A percentile compares a stretch with the other conserved stretches of the same genome.
Conservation (phyloP, 2,113 vertebrate species). For the Gambusia affinis region DNA sequence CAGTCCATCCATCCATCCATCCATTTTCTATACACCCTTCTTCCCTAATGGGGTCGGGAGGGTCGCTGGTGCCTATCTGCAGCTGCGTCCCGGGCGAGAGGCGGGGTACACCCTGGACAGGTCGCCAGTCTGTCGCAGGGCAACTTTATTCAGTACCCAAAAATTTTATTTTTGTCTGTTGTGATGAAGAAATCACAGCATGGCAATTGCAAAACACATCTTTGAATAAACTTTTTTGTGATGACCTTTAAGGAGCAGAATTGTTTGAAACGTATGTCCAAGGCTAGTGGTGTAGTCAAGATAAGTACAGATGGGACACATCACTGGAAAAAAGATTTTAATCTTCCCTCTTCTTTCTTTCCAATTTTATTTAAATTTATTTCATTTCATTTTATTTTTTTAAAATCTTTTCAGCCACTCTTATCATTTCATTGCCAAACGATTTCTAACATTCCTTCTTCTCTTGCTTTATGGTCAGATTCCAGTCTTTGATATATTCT, state of each 20-base stretch:
- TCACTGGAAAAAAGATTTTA: conserved; percentile 48
- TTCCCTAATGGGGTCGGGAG: too few species aligned
- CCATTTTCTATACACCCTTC: too few species aligned
- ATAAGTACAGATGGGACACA: conserved; percentile 49
- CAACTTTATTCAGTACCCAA: not conserved
- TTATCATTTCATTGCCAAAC: conserved; percentile 71
- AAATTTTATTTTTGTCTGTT: too few species aligned
- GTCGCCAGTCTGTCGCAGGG: too few species aligned
- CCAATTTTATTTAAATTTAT: too few species aligned
- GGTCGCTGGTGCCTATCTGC: too few species aligned
- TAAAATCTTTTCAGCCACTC: conserved; percentile 20
- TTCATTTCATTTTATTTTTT: not conserved
- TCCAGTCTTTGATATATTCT: conserved; percentile 57
- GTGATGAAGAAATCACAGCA: not conserved
- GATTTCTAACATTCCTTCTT: conserved; percentile 56
- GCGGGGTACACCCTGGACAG: too few species aligned
- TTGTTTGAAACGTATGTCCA: conserved; percentile 61
- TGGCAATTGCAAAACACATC: conserved; percentile 22
- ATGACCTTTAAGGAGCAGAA: conserved; percentile 29
- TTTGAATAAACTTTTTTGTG: conserved; percentile 41
- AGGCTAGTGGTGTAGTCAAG: conserved; percentile 49
- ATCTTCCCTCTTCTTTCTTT: conserved; percentile 18
- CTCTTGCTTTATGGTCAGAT: conserved; percentile 43
- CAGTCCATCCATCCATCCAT: too few species aligned
- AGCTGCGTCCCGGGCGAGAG: too few species aligned